Evolutionary conservation across 2,113 vertebrate genomes (phyloP).

Genomic region (Pseudopodoces humilis): DNA sequence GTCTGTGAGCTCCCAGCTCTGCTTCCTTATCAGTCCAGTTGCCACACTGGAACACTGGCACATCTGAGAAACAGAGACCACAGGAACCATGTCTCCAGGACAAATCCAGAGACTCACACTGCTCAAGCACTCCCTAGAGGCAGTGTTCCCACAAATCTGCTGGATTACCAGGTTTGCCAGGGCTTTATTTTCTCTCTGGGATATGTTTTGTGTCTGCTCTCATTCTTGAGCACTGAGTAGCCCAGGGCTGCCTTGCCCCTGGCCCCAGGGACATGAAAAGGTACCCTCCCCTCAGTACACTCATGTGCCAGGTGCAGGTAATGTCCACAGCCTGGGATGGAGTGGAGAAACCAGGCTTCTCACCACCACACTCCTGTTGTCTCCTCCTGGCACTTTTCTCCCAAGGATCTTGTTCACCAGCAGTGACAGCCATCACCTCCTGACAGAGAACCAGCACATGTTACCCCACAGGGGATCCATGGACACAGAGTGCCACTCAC

Average conservation of each 20-base stretch:
- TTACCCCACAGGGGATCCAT: not conserved
- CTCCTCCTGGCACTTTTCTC: not conserved
- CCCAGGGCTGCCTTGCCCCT: not conserved
- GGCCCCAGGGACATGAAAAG: not conserved
- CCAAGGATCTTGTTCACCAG: accelerated
- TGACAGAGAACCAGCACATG: not conserved
- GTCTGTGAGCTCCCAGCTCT: not conserved
- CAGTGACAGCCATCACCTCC: not conserved
- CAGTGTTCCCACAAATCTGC: not conserved
- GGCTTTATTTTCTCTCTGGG: not conserved
- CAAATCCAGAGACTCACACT: not conserved
- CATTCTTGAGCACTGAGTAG: not conserved
- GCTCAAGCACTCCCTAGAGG: not conserved
- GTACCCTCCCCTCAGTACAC: too few species aligned
- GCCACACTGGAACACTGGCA: not conserved
- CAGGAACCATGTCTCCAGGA: not conserved
- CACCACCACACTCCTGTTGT: not conserved
- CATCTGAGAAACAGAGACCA: not conserved
- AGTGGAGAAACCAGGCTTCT: not conserved
- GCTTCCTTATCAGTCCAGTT: not conserved
- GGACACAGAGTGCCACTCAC: not conserved
- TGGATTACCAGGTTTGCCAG: not conserved
- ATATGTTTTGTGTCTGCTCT: not conserved
- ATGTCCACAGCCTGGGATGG: not conserved
- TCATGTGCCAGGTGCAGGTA: not conserved